phyloP scores from a whole-genome alignment of 1,140 invertebrate species.

The Dendroctonus ponderosae region DNA sequence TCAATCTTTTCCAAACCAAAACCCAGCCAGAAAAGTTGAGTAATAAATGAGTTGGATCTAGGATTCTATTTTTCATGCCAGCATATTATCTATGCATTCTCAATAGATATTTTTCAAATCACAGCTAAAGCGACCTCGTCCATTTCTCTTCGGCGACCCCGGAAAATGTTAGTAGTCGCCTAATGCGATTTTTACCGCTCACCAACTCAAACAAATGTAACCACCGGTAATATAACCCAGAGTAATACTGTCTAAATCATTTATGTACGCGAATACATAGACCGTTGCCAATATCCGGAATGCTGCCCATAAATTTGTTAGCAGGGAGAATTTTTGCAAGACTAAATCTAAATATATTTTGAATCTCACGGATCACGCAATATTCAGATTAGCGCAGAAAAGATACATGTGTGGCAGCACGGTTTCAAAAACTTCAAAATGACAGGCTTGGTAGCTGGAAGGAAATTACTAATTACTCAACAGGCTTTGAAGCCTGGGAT shows the following conservation, averaged over 20 bases:
- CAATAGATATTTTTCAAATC: constrained; percentile 13
- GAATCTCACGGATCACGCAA: too few species aligned
- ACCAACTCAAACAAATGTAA: constrained; percentile 19
- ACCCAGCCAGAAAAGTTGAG: too few species aligned
- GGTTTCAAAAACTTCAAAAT: too few species aligned
- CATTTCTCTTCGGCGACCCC: constrained; percentile 15
- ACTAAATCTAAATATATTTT: too few species aligned
- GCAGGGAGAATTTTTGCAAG: neutral
- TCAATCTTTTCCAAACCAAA: too few species aligned
- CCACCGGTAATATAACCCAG: constrained; percentile 16
- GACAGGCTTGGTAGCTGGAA: too few species aligned
- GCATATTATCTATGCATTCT: constrained; percentile 2
- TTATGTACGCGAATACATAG: constrained; percentile 10
- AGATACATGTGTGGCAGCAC: too few species aligned
- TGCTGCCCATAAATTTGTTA: constrained; percentile 12
- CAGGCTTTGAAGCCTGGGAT: too few species aligned
- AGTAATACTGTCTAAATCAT: constrained; percentile 21
- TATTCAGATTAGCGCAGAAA: too few species aligned
- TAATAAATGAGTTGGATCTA: constrained; percentile 3
- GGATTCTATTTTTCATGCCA: constrained; percentile 1
- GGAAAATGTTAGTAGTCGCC: constrained; percentile 9
- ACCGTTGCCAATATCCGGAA: constrained; percentile 16
- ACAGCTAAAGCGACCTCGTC: neutral
- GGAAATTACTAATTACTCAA: too few species aligned
- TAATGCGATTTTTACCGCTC: constrained; percentile 19